A percentile compares a stretch with the other conserved stretches of the same genome.
These are phyloP conservation scores for Ictidomys tridecemlineatus DNA, from an alignment of 2,113 vertebrate species.

Conservation along the genomic window DNA sequence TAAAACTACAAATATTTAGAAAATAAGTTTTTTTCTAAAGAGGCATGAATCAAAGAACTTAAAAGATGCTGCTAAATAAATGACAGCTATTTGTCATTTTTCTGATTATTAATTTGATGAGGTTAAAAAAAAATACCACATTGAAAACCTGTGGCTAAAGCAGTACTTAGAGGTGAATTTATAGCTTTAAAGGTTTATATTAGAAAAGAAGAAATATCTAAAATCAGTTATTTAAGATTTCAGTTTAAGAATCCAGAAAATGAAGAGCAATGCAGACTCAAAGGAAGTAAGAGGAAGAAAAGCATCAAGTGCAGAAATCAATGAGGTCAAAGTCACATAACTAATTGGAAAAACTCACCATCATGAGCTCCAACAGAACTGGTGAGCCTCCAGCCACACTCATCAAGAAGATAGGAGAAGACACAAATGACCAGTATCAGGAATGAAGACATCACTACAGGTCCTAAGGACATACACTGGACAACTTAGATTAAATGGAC, in stretches of 20 bases:
- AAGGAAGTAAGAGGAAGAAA: not conserved
- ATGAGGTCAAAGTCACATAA: not conserved
- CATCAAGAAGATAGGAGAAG: not conserved
- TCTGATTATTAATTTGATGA: not conserved
- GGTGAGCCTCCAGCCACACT: not conserved
- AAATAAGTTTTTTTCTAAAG: conserved; percentile 26
- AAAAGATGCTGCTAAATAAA: not conserved
- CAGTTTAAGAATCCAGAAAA: not conserved
- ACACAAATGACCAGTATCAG: not conserved
- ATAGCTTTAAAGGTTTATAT: not conserved
- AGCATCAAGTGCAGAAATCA: not conserved
- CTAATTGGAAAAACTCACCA: not conserved
- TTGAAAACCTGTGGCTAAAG: conserved; percentile 6
- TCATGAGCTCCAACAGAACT: not conserved
- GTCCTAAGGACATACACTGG: not conserved
- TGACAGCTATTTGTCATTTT: not conserved
- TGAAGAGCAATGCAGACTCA: not conserved
- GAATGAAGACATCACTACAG: not conserved
- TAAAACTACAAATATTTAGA: not conserved
- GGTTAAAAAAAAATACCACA: not conserved
- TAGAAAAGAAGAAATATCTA: not conserved
- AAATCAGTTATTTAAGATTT: not conserved
- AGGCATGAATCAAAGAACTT: conserved; percentile 1
- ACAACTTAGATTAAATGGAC: conserved; percentile 21
- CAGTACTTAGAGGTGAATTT: not conserved